phyloP scores from a whole-genome alignment of 2,797 vertebrate species.

The Erethizon dorsatum region DNA sequence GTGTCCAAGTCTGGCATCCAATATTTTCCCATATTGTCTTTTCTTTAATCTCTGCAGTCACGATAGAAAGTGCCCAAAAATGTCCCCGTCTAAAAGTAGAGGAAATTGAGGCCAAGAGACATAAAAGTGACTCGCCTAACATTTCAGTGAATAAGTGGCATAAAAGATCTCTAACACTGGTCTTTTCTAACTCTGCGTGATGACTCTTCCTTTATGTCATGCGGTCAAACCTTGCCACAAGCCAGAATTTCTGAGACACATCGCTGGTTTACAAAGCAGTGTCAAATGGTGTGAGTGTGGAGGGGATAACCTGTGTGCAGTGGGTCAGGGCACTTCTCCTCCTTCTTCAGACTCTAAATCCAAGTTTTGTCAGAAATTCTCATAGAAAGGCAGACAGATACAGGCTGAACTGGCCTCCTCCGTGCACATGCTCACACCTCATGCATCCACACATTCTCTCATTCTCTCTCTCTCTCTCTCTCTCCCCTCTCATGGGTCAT shows the following conservation, averaged over 20 bases:
- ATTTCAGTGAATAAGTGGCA: background rate
- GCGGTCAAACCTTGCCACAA: background rate
- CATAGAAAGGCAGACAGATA: background rate
- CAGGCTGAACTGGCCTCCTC: background rate
- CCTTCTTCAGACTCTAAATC: background rate
- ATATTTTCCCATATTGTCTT: slow-evolving; percentile 9
- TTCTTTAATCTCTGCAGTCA: slow-evolving; percentile 31
- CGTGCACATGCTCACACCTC: background rate
- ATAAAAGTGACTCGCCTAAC: slow-evolving; percentile 35
- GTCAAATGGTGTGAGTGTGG: background rate
- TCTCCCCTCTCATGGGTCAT: background rate
- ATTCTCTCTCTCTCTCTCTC: background rate
- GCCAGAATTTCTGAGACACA: slow-evolving; percentile 4
- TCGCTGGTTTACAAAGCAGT: background rate
- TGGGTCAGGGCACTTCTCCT: background rate
- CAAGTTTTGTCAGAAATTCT: background rate
- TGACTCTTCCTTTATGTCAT: background rate
- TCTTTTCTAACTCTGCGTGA: background rate
- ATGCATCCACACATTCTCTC: background rate
- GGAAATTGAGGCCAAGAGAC: background rate
- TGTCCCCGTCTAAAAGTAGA: background rate
- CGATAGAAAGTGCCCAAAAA: slow-evolving; percentile 23
- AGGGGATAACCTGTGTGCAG: background rate
- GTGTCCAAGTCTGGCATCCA: background rate
- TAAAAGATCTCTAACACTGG: background rate